phyloP scores from a whole-genome alignment of 2,113 vertebrate genomes.

The Perccottus glenii region DNA sequence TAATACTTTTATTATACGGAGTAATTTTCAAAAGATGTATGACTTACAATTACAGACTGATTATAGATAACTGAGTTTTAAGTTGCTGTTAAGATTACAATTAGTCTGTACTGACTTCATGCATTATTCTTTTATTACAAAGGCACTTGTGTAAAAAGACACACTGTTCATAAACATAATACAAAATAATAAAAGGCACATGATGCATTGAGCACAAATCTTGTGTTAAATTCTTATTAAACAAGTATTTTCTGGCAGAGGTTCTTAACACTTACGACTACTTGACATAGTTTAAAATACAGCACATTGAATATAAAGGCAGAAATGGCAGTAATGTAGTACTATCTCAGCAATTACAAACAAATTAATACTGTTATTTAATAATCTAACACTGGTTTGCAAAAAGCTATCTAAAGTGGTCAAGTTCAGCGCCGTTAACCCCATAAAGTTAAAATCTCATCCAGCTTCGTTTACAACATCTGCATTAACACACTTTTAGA shows the following conservation, averaged over 20 bases:
- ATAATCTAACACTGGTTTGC: too few species aligned
- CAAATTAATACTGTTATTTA: too few species aligned
- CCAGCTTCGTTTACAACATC: too few species aligned
- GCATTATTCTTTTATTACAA: conserved; percentile 20
- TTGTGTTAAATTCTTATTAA: background rate
- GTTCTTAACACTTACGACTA: too few species aligned
- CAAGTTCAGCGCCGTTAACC: too few species aligned
- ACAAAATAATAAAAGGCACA: conserved; percentile 47
- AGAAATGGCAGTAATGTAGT: too few species aligned
- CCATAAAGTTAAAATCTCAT: too few species aligned
- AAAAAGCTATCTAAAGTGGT: too few species aligned
- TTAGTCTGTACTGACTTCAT: conserved; percentile 34
- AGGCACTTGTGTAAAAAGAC: conserved; percentile 18
- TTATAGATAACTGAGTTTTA: conserved; percentile 39
- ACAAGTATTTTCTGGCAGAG: background rate
- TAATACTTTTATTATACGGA: conserved; percentile 21
- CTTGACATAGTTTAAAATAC: too few species aligned
- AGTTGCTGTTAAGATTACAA: conserved; percentile 13
- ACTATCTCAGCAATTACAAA: too few species aligned
- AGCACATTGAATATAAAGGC: too few species aligned
- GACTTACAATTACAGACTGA: conserved; percentile 31
- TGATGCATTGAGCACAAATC: background rate
- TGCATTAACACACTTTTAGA: background rate
- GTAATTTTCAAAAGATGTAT: conserved; percentile 49
- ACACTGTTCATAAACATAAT: conserved; percentile 18